Evolutionary conservation across 2,113 vertebrate genomes (phyloP), one percentile per base, ranked within the genome.

Genomic region (Glaucidium brasilianum): DNA sequence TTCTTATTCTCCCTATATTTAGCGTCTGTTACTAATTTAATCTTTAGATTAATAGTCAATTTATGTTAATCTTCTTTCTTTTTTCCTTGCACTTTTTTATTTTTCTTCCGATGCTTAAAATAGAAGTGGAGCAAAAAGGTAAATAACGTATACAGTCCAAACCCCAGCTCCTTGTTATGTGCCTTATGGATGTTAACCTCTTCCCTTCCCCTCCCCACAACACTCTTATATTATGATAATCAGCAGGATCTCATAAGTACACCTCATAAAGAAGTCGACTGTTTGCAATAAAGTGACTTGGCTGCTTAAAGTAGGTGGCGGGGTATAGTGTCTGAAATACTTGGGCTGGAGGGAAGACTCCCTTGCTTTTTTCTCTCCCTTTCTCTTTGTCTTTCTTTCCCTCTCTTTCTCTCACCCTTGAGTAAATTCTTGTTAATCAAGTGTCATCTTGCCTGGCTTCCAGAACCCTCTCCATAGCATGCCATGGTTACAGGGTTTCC

Each of bases 61-160:
- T 99, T 99, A 99, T 99, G 99, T 99, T 99, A 99, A 99, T 99
- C 99, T 99, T 98, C 99, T 99, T 99, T 99, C 98, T 98, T 98
- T 98, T 99, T 98, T 98, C 98, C 99, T 99, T 99, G 98, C 99
- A 99, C 98, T 98, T 99, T 99, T 99, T 99, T 99, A 98, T 99
- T 99, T 99, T 99, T 99, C 99, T 99, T 98, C 99, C 98, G 98
- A 99, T 99, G 99, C 99, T 99, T 99, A 99, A 99, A 99, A 99
- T 99, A 99, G 99, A 99, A 99, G 99, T 99, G 99, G 99, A 99
- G 98, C 99, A 99, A 99, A 99, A 99, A 99, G 99, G 99, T 99
- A 99, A 99, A 99, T 99, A 99, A 99, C 95, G 98, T 98, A 98
- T 97, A 98, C 99, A 98, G 99, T 98, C 99, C 98, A 98, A 99